Evolutionary conservation across 2,888 invertebrate genomes (phyloP).

Genomic region (Plemyria rubiginata): DNA sequence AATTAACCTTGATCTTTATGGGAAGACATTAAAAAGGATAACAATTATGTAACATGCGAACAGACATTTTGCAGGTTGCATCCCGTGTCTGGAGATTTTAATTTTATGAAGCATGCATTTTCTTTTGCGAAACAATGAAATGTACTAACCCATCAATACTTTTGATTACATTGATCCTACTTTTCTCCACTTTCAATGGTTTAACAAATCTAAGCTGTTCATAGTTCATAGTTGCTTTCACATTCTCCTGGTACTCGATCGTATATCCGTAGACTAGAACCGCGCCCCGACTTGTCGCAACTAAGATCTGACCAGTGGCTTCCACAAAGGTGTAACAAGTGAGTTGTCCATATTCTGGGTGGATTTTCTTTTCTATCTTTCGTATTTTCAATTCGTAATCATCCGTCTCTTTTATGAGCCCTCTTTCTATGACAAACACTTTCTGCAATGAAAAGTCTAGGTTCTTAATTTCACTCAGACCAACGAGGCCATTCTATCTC

Average conservation of each 20-base stretch:
- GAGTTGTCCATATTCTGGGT: conserved; percentile 68
- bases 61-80: too few relatives aligned
- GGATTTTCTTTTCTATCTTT: conserved; percentile 49
- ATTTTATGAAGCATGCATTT: too few relatives aligned
- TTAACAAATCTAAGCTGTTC: conserved; percentile 77
- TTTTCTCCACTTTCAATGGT: conserved; percentile 71
- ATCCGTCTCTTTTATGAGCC: conserved; percentile 63
- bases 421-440: conserved; percentile 65
- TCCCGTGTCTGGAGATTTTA: too few relatives aligned
- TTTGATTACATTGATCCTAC: conserved; percentile 75
- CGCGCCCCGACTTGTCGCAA: conserved; percentile 76
- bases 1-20: neutral
- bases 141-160: conserved; percentile 79
- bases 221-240: conserved; percentile 52
- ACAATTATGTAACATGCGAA: too few relatives aligned
- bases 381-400: conserved; percentile 65
- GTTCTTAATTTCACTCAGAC: neutral
- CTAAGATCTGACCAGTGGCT: conserved; percentile 77
- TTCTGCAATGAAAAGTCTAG: conserved; percentile 53
- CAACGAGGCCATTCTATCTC: neutral
- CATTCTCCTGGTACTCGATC: conserved; percentile 63
- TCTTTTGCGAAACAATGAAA: neutral
- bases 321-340: conserved; percentile 82
- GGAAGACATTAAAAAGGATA: neutral
- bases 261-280: conserved; percentile 81